phyloP scores from a whole-genome alignment of 1,140 invertebrate genomes.

The Cyclina sinensis region DNA sequence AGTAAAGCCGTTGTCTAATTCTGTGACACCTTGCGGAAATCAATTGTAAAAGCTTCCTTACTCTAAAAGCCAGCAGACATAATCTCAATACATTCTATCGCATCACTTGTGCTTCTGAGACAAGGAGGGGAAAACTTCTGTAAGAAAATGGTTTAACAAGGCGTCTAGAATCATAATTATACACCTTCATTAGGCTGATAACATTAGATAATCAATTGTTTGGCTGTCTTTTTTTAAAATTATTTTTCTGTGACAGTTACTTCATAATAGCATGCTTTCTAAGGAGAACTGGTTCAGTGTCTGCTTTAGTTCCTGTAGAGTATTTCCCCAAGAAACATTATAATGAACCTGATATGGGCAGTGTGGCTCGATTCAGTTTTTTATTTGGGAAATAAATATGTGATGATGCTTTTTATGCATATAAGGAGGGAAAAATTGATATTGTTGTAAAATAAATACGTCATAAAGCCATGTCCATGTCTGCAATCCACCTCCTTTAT shows the following conservation, averaged over 20 bases:
- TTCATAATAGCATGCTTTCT: constrained; percentile 5
- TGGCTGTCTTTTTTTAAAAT: neutral
- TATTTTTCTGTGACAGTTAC: neutral
- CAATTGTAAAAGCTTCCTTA: constrained; percentile 22
- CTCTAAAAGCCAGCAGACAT: constrained; percentile 56
- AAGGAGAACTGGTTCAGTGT: neutral
- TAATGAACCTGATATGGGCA: constrained; percentile 22
- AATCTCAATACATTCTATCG: neutral
- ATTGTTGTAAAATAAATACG: neutral
- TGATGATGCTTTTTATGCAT: constrained; percentile 31
- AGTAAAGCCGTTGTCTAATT: neutral
- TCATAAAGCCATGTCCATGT: neutral
- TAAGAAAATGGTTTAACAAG: neutral
- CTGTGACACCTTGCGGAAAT: constrained; percentile 46
- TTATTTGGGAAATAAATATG: constrained; percentile 26
- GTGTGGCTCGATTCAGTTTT: neutral
- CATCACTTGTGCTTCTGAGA: neutral
- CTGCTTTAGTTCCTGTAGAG: neutral
- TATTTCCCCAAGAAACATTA: neutral
- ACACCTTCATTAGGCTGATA: neutral
- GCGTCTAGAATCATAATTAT: neutral
- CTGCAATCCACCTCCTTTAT: neutral
- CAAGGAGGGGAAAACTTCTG: neutral
- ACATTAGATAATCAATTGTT: neutral
- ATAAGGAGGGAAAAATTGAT: constrained; percentile 24